Base-by-base conservation (phyloP, 2,797 vertebrate species). In the Sebastes jordani region DNA sequence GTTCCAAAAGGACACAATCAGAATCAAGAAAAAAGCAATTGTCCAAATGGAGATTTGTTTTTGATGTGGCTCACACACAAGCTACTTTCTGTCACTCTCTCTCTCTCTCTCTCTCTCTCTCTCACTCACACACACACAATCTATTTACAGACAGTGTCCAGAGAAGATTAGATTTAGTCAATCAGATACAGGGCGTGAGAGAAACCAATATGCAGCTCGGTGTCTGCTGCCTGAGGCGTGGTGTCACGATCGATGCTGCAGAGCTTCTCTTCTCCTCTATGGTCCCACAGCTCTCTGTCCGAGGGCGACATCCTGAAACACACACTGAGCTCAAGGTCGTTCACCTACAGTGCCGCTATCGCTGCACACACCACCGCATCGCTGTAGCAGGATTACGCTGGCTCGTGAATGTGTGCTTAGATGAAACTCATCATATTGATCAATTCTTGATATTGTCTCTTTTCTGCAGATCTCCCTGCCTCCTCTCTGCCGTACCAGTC, bases 401-500 rank as follows among this genome's bases (percentile, higher is more conserved):
- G 6, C 23, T 30, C 42, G 6, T 60, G 61, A n/a, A 18, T 34
- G 23, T 49, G 18, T 18, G 4, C 83, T 49, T 54, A 27, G 62
- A 70, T 18, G 11, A 63, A 81, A 69, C 56, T 71, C 54, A 52
- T 81, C 56, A 59, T 56, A 42, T 2, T 7, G 27, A 80, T 85
- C 74, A 4, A 81, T 89, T 7, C 32, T 36, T 86, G 20, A 78
- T 71, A 20, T 67, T 69, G 18, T 74, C 25, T 75, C 38, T 63
- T 55, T 38, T 10, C 72, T 70, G 1, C 86, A 97, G 96, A 96
- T 88, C 95, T 94, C 66, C 89, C 96, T 46, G 92, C 91, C 64
- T 89, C 93, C 81, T 83, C 95, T 78, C 86, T 94, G 56, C 96
- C 93, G 90, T 92, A 95, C 89, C 92, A 95, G 77, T 83, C 95